Base-by-base conservation (phyloP, 1,140 invertebrate genomes). In the Drosophila lini region DNA sequence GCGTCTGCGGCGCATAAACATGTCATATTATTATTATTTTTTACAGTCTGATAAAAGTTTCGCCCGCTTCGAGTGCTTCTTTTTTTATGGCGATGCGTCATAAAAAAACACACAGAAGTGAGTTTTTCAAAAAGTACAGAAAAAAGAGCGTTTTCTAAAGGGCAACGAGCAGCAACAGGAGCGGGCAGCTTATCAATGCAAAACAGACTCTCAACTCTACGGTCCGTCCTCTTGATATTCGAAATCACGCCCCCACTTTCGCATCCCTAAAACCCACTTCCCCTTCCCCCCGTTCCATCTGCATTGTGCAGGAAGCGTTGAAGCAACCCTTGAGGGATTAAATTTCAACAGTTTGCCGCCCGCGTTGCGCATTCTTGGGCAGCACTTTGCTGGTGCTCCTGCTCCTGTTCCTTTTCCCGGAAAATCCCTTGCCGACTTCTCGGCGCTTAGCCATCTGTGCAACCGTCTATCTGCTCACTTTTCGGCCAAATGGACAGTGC, bases 321-420 rank as follows among this genome's bases (percentile, higher is more conserved):
- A 89, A 89, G 84, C 84, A 89, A 88, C 84, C 84, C 84, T 88
- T 89, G 84, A 89, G 80, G 84, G 84, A 88, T 88, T 88, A 88
- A 84, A 84, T 88, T 88, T 88, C 84, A 89, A 89, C 84, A 88
- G 84, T 82, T 88, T 67, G 52, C 83, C 78, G 63, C 50, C 76
- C 80, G 75, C 80, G 71, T 76, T 88, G 80, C 83, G 84, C 80
- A 88, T 88, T 88, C 84, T 88, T 86, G 74, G 73, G 80, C 70
- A 48, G 67, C 79, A 88, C 82, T 88, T 86, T 58, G 65, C 68
- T 44, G 15, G 11, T 41, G 38, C 32, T 38, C 40, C 44, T 53
- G 31, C 19, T 44, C 28, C 52, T 48, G 59, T 70, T 68, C 61
- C 74, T 78, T 78, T 79, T 70, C 52, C 52, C 36, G 52, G 52